Evolutionary conservation across 2,888 invertebrate species (phyloP).

Genomic region (Caenorhabditis plicata): DNA sequence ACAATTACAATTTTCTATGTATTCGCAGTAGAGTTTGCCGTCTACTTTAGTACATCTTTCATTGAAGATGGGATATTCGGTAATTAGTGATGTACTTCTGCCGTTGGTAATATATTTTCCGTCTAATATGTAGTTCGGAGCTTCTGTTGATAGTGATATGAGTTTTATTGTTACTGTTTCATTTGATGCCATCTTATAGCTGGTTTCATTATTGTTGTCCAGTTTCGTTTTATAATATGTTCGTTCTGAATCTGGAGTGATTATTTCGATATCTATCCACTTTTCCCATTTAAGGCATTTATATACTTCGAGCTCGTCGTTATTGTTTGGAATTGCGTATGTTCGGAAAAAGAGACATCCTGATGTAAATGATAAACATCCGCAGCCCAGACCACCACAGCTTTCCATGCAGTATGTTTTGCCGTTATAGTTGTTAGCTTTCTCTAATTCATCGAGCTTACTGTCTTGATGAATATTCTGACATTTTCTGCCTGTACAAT

Average conservation of each 20-base stretch:
- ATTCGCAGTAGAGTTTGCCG: too few species aligned
- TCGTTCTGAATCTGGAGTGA: too few species aligned
- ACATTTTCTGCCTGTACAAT: constrained; percentile 3
- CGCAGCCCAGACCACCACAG: constrained; percentile 2
- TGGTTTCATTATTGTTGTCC: too few species aligned
- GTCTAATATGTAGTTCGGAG: too few species aligned
- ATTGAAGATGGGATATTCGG: too few species aligned
- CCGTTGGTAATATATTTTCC: too few species aligned
- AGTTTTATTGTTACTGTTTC: neutral
- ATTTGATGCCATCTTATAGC: too few species aligned
- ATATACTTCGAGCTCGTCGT: neutral
- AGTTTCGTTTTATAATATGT: too few species aligned
- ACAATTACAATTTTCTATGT: neutral
- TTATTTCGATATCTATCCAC: neutral
- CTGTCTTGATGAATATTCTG: neutral
- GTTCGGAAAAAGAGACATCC: constrained; percentile 5
- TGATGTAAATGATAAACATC: neutral
- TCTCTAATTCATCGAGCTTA: neutral
- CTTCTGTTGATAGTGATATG: neutral
- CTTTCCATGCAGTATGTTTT: constrained; percentile 1
- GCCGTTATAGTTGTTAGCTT: constrained; percentile 1
- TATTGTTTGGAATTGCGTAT: neutral
- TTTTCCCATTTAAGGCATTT: neutral
- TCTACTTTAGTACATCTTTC: too few species aligned
- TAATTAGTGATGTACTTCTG: too few species aligned